A percentile compares a stretch with the other conserved stretches of the same genome.
These are phyloP conservation scores for Chunga burmeisteri DNA, from an alignment of 2,113 vertebrate genomes.

Conservation along the genomic window DNA sequence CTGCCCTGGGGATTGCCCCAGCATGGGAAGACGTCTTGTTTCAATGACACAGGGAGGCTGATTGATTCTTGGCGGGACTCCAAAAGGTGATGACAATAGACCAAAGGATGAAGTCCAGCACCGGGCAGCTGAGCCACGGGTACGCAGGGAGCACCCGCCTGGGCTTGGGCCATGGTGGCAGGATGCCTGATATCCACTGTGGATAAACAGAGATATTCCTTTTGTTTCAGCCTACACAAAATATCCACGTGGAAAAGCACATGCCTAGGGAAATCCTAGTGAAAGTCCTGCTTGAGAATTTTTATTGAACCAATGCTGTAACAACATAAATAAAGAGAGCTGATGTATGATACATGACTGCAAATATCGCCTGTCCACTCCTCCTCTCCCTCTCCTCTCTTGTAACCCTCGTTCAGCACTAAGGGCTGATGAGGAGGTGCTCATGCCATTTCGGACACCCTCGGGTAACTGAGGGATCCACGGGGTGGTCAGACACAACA, in stretches of 20 bases:
- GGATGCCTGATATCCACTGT: background rate
- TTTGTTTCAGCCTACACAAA: background rate
- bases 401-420: background rate
- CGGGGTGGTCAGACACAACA: background rate
- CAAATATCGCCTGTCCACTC: background rate
- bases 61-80: background rate
- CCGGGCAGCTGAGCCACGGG: rapidly evolving
- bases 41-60: background rate
- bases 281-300: background rate
- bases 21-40: background rate
- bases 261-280: background rate
- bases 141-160: background rate
- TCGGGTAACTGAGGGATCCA: background rate
- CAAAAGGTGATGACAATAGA: background rate
- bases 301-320: background rate
- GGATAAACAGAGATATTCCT: background rate
- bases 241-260: background rate
- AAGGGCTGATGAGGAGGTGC: background rate
- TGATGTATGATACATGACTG: background rate
- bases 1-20: background rate
- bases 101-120: background rate
- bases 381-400: background rate
- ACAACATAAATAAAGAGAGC: background rate
- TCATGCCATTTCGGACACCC: rapidly evolving
- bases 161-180: background rate